Conservation (phyloP, 2,888 invertebrate genomes). For the Drosophila setosimentum region DNA sequence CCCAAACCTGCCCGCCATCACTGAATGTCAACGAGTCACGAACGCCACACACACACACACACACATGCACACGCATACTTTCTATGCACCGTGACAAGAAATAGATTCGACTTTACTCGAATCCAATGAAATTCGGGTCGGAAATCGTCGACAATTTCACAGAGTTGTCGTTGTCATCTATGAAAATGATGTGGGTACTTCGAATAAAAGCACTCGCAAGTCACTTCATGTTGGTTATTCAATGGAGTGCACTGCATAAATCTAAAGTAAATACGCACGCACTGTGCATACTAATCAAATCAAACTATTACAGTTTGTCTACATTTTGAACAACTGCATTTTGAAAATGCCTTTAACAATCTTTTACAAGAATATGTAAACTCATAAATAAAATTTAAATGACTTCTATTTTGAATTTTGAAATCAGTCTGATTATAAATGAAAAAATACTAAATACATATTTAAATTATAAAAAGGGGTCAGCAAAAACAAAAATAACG, state of each 20-base stretch:
- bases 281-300: background rate
- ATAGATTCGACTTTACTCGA: constrained; percentile 29
- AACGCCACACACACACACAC: constrained; percentile 52
- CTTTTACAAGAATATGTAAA: background rate
- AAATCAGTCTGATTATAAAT: background rate
- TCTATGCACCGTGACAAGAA: constrained; percentile 48
- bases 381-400: background rate
- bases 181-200: constrained; percentile 61
- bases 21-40: constrained; percentile 64
- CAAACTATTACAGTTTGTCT: constrained; percentile 6
- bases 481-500: background rate
- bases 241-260: constrained; percentile 20
- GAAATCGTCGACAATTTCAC: constrained; percentile 48
- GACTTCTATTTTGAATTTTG: background rate
- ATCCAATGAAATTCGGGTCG: constrained; percentile 36
- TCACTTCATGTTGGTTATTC: constrained; percentile 47
- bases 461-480: background rate
- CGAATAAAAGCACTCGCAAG: constrained; percentile 22
- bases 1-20: constrained; percentile 47
- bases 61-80: constrained; percentile 33
- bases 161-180: constrained; percentile 33
- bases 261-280: constrained; percentile 27
- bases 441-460: background rate
- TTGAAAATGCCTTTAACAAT: background rate
- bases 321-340: constrained; percentile 13